These are phyloP conservation scores for Gymnobelideus leadbeateri DNA, from an alignment of 2,113 vertebrate species.

Conservation along the genomic window DNA sequence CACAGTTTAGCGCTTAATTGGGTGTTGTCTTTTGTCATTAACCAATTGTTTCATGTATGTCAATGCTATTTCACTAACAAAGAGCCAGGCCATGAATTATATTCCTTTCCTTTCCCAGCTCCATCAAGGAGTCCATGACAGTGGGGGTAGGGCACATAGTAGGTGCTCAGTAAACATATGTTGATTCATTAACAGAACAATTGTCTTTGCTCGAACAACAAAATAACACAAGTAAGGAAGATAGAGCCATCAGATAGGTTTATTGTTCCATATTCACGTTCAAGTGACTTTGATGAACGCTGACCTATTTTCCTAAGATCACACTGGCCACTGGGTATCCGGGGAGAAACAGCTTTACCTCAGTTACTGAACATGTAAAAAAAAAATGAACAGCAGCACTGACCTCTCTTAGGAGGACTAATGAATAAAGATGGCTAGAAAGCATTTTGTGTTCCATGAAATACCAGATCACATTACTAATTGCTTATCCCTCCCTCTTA, in stretches of 20 bases:
- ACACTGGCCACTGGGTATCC: conserved; percentile 10
- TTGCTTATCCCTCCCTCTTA: neutral
- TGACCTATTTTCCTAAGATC: neutral
- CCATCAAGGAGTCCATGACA: neutral
- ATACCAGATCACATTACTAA: neutral
- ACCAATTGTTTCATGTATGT: neutral
- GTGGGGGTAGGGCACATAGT: neutral
- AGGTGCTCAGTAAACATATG: conserved; percentile 19
- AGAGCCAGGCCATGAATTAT: neutral
- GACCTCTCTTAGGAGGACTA: neutral
- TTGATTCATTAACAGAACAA: conserved; percentile 24
- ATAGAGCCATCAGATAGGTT: conserved; percentile 7
- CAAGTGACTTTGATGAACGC: neutral
- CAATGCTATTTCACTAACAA: conserved; percentile 18
- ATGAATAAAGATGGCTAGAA: conserved; percentile 6
- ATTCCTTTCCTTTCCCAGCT: neutral
- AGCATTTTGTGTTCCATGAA: conserved; percentile 28
- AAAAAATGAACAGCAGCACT: neutral
- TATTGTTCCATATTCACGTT: neutral
- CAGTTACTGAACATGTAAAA: neutral
- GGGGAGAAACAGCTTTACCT: conserved; percentile 16
- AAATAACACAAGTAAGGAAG: neutral
- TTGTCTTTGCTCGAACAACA: conserved; percentile 25
- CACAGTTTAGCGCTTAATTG: conserved; percentile 29
- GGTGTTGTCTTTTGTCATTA: neutral